Evolutionary conservation across 2,888 invertebrate species (phyloP).

Genomic region (Ectropis crepuscularia): DNA sequence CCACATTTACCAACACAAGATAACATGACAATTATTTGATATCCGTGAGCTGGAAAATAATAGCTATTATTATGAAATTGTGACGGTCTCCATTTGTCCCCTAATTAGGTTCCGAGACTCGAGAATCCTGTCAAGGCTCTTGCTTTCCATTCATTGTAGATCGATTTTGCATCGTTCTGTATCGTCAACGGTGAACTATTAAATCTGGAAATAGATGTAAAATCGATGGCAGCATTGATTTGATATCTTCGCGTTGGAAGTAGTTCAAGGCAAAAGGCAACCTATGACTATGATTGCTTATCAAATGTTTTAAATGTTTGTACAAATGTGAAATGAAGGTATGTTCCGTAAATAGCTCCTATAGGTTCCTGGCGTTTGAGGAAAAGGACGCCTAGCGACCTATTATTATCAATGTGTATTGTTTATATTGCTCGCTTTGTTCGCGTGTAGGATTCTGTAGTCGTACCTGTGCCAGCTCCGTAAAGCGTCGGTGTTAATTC

Average conservation of each 20-base stretch:
- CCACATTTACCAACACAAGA: conserved; percentile 40
- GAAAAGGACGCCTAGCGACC: conserved; percentile 12
- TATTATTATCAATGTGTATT: conserved; percentile 28
- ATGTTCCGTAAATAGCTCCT: conserved; percentile 22
- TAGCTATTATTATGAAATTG: conserved; percentile 5
- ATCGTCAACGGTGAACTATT: conserved; percentile 17
- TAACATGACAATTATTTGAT: conserved; percentile 31
- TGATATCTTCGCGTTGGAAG: conserved; percentile 27
- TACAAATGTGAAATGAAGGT: conserved; percentile 31
- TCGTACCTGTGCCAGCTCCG: conserved; percentile 22
- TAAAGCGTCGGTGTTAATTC: conserved; percentile 41
- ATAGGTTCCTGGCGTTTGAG: conserved; percentile 15
- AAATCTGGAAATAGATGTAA: conserved; percentile 23
- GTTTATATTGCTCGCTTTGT: conserved; percentile 28
- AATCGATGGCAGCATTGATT: conserved; percentile 30
- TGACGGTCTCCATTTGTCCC: not conserved
- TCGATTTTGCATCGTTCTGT: conserved; percentile 8
- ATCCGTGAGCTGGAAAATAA: conserved; percentile 6
- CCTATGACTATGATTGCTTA: conserved; percentile 24
- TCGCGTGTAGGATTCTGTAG: conserved; percentile 21
- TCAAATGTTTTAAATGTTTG: conserved; percentile 29
- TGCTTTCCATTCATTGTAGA: conserved; percentile 12
- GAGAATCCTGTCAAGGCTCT: conserved; percentile 12
- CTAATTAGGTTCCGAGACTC: conserved; percentile 5
- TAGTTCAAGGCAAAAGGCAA: conserved; percentile 43